Evolutionary conservation across 2,888 invertebrate genomes (phyloP).

Genomic region (Nomada fucata): DNA sequence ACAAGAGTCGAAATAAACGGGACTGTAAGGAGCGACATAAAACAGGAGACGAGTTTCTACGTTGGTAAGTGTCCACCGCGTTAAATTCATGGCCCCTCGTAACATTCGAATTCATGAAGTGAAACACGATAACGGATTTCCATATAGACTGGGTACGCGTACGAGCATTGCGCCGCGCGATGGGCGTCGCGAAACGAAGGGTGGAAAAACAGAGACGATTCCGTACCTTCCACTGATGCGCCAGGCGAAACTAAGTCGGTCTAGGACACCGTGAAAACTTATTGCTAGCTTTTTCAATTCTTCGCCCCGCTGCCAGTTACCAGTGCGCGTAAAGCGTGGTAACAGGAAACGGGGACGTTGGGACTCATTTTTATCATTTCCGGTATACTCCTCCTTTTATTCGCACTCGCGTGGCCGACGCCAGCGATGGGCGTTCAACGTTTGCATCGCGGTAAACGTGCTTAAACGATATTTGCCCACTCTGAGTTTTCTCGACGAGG

Average conservation of each 20-base stretch:
- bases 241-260: constrained; percentile 1
- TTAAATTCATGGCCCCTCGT: constrained; percentile 44
- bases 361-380: no score
- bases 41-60: constrained; percentile 6
- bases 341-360: no score
- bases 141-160: constrained; percentile 33
- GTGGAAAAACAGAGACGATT: constrained; percentile 9
- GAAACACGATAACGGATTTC: constrained; percentile 45
- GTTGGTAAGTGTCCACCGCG: not conserved
- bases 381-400: no score
- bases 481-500: not conserved
- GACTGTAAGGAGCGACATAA: not conserved
- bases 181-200: constrained; percentile 22
- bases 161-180: constrained; percentile 22
- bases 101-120: constrained; percentile 50
- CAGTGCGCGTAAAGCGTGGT: not conserved
- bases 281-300: not conserved
- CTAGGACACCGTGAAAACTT: not conserved
- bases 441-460: no score
- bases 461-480: not conserved
- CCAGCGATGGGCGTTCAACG: no score
- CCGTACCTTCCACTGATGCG: not conserved
- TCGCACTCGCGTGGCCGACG: no score
- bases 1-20: constrained; percentile 9
- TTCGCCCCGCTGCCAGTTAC: not conserved